Evolutionary conservation across 2,888 invertebrate species (phyloP).

Genomic region (Tinea trinotella): DNA sequence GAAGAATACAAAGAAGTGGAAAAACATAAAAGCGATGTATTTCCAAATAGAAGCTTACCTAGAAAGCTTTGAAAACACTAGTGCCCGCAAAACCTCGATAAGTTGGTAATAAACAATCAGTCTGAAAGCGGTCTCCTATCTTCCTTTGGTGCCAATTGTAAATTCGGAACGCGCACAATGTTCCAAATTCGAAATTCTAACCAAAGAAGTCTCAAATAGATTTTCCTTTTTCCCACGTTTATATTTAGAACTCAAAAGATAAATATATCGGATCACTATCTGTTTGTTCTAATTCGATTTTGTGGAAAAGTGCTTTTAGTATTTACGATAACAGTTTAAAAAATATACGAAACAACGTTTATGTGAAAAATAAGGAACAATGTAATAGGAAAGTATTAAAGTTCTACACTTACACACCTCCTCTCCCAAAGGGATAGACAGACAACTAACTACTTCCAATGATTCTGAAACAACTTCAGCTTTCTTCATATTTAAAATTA

Average conservation of each 20-base stretch:
- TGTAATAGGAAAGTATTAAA: too few relatives aligned
- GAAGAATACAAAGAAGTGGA: not conserved
- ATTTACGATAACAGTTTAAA: too few relatives aligned
- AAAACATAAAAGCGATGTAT: not conserved
- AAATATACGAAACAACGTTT: too few relatives aligned
- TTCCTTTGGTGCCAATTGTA: conserved; percentile 28
- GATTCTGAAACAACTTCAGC: too few relatives aligned
- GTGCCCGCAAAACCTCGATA: conserved; percentile 25
- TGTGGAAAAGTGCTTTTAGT: not conserved
- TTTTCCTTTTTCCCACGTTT: conserved; percentile 27
- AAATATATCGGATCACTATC: conserved; percentile 18
- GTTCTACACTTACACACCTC: too few relatives aligned
- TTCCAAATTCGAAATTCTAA: conserved; percentile 40
- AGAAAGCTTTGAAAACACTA: conserved; percentile 14
- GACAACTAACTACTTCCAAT: too few relatives aligned
- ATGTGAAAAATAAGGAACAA: too few relatives aligned
- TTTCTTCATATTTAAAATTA: too few relatives aligned
- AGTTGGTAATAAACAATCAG: conserved; percentile 32
- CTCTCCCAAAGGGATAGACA: too few relatives aligned
- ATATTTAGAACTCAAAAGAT: conserved; percentile 16
- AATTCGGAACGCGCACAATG: conserved; percentile 38
- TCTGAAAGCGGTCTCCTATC: conserved; percentile 9
- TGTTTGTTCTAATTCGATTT: conserved; percentile 17
- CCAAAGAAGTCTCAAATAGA: conserved; percentile 37
- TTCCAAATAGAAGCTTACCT: conserved; percentile 2